Evolutionary conservation across 2,113 vertebrate species (phyloP).

Genomic region (Vanacampus margaritifer): DNA sequence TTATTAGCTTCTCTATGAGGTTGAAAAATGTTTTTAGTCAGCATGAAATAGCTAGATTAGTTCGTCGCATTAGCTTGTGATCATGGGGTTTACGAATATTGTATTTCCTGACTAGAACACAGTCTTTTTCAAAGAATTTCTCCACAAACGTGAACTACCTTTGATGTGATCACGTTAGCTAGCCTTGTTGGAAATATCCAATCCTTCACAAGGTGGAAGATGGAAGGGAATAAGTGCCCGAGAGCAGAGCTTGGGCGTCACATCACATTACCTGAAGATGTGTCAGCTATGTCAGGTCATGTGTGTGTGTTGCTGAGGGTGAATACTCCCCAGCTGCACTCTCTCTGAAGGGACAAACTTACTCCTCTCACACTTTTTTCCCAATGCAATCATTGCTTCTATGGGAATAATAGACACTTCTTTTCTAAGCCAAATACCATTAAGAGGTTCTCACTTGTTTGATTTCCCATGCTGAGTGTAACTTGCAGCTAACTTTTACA

Average conservation of each 20-base stretch:
- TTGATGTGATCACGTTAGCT: slow-evolving; percentile 19
- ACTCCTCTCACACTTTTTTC: neutral
- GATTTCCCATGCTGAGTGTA: slow-evolving; percentile 12
- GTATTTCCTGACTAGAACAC: slow-evolving; percentile 19
- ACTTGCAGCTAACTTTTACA: neutral
- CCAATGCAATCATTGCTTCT: slow-evolving; percentile 22
- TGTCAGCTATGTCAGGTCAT: slow-evolving; percentile 46
- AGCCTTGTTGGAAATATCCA: slow-evolving; percentile 20
- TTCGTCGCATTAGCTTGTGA: slow-evolving; percentile 21
- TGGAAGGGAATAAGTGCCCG: slow-evolving; percentile 13
- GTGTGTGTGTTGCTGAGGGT: slow-evolving; percentile 34
- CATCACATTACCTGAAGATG: slow-evolving; percentile 52
- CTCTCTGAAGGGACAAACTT: slow-evolving; percentile 34
- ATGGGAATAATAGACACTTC: slow-evolving; percentile 22
- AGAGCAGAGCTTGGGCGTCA: slow-evolving; percentile 37
- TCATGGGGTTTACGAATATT: slow-evolving; percentile 27
- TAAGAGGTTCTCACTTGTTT: neutral
- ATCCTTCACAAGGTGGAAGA: slow-evolving; percentile 35
- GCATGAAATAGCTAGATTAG: slow-evolving; percentile 5
- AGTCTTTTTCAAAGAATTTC: slow-evolving; percentile 16
- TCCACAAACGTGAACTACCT: slow-evolving; percentile 26
- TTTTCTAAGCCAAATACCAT: slow-evolving; percentile 27
- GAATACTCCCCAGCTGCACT: slow-evolving; percentile 31
- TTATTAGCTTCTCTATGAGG: slow-evolving; percentile 15
- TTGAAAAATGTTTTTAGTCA: slow-evolving; percentile 5